Conservation (phyloP, 2,888 invertebrate genomes). For the Agrilus mali region DNA sequence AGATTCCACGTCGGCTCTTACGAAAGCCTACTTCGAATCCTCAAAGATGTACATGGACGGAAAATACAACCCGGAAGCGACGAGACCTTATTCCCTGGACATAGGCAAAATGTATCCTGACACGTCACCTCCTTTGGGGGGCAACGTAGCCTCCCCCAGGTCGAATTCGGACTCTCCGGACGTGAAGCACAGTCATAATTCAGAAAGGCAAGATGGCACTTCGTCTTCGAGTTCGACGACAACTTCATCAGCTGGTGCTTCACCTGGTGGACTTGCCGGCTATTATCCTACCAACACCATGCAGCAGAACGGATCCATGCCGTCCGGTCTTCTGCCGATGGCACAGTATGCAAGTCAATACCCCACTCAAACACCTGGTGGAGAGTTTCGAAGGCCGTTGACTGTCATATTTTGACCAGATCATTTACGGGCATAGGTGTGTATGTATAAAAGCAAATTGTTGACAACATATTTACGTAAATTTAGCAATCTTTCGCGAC, state of each 20-base stretch:
- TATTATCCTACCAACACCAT: conserved; percentile 42
- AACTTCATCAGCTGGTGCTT: conserved; percentile 51
- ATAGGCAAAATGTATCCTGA: conserved; percentile 55
- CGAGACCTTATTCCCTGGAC: conserved; percentile 44
- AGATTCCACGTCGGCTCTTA: conserved; percentile 50
- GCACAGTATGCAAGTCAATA: conserved; percentile 49
- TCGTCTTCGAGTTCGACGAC: conserved; percentile 41
- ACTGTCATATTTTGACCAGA: conserved; percentile 78
- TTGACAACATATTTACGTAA: neutral
- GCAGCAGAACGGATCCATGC: conserved; percentile 31
- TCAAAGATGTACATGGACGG: conserved; percentile 62
- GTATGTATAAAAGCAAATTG: conserved; percentile 5
- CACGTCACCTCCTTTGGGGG: conserved; percentile 34
- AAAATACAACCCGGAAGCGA: conserved; percentile 30
- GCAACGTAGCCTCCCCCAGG: conserved; percentile 27
- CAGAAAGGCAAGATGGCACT: conserved; percentile 35
- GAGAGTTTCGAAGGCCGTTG: conserved; percentile 61
- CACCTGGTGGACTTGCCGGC: conserved; percentile 43
- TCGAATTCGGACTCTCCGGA: conserved; percentile 42
- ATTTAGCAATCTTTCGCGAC: neutral
- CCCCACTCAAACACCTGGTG: conserved; percentile 43
- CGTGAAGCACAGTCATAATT: conserved; percentile 25
- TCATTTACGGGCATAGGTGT: conserved; percentile 23
- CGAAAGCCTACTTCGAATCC: conserved; percentile 58
- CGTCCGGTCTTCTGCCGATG: conserved; percentile 44